Evolutionary conservation across 2,113 vertebrate genomes (phyloP).

Genomic region (Poecilia latipinna): DNA sequence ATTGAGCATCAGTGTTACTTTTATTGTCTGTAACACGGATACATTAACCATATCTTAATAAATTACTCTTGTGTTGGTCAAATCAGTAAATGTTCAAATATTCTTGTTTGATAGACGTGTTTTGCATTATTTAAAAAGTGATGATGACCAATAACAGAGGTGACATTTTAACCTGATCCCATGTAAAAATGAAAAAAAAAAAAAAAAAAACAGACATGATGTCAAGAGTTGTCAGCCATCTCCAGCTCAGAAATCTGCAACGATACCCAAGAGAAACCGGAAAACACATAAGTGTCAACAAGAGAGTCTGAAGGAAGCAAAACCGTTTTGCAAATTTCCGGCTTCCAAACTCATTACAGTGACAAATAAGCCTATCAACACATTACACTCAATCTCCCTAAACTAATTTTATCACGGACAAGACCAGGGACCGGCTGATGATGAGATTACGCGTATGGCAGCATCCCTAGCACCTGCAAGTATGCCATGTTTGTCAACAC

Average conservation of each 20-base stretch:
- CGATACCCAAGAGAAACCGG: slow-evolving; percentile 3
- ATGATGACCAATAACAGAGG: neutral
- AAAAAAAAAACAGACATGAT: neutral
- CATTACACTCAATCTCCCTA: slow-evolving; percentile 51
- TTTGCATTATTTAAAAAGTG: neutral
- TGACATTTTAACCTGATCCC: neutral
- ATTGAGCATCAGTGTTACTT: no score
- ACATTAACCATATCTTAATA: neutral
- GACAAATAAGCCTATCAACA: slow-evolving; percentile 63
- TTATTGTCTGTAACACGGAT: no score
- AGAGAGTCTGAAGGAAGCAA: slow-evolving; percentile 17
- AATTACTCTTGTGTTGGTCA: no score
- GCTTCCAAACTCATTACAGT: slow-evolving; percentile 48
- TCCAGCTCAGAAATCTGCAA: slow-evolving; percentile 9
- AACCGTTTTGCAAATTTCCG: slow-evolving; percentile 26
- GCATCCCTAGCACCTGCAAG: slow-evolving; percentile 46
- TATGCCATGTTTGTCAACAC: slow-evolving; percentile 39
- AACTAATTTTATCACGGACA: slow-evolving; percentile 49
- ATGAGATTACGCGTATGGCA: slow-evolving; percentile 50
- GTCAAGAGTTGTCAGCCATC: slow-evolving; percentile 6
- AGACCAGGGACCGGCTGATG: slow-evolving; percentile 45
- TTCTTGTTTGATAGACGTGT: neutral
- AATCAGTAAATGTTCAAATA: neutral
- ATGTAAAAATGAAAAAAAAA: neutral
- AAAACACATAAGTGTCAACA: slow-evolving; percentile 10